Evolutionary conservation across 2,113 vertebrate genomes (phyloP).

Genomic region (Anhinga anhinga): DNA sequence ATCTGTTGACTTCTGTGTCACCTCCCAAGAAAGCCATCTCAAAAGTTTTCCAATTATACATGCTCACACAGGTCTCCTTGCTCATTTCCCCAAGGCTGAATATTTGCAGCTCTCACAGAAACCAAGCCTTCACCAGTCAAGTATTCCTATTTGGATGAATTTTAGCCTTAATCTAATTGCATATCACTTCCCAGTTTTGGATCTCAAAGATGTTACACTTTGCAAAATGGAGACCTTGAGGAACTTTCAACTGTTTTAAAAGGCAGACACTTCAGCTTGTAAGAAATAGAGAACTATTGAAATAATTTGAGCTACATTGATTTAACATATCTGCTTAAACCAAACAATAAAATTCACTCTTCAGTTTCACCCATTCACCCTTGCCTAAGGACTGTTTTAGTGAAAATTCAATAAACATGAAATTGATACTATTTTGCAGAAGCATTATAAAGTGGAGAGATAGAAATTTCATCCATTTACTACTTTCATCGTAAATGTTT

Average conservation of each 20-base stretch:
- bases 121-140: background rate
- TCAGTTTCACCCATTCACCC: background rate
- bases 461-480: background rate
- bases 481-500: background rate
- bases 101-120: background rate
- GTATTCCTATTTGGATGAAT: background rate
- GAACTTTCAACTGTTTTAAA: background rate
- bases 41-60: background rate
- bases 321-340: background rate
- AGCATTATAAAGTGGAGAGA: background rate
- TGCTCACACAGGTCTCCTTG: background rate
- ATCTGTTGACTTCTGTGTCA: background rate
- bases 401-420: background rate
- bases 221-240: background rate
- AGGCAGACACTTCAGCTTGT: background rate
- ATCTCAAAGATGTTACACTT: background rate
- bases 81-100: background rate
- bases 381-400: background rate
- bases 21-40: background rate
- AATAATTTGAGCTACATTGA: background rate
- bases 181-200: background rate
- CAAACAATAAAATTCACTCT: background rate
- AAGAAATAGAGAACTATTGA: background rate
- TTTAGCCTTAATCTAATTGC: background rate
- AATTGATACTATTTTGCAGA: background rate